phyloP scores from a whole-genome alignment of 2,888 invertebrate genomes.

The Criorhina ranunculi region DNA sequence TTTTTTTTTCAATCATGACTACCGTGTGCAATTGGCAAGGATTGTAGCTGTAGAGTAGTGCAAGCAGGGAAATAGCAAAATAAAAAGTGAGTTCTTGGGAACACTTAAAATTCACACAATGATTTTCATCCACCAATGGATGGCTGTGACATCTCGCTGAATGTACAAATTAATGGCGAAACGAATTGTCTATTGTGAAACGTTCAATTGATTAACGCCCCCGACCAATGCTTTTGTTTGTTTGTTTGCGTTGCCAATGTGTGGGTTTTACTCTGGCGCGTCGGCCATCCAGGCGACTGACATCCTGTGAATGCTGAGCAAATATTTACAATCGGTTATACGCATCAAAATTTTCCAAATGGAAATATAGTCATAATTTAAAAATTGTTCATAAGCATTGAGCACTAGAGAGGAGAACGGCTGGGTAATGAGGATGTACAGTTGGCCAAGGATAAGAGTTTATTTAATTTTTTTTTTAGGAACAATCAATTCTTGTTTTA shows the following conservation, averaged over 20 bases:
- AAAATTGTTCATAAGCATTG: constrained; percentile 2
- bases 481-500: background rate
- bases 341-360: constrained; percentile 42
- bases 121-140: constrained; percentile 52
- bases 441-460: background rate
- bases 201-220: constrained; percentile 55
- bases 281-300: constrained; percentile 6
- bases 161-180: constrained; percentile 68
- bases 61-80: background rate
- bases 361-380: constrained; percentile 33
- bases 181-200: constrained; percentile 66
- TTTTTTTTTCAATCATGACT: constrained; percentile 26
- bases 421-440: background rate
- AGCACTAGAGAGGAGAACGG: background rate
- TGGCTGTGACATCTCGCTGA: constrained; percentile 69
- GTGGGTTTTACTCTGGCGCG: constrained; percentile 14
- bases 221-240: constrained; percentile 4
- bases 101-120: constrained; percentile 62
- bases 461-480: background rate
- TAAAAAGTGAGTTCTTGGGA: constrained; percentile 6
- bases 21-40: constrained; percentile 27
- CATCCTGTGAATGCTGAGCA: constrained; percentile 25
- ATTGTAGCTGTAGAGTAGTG: background rate
- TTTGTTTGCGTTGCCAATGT: constrained; percentile 16
- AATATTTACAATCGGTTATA: constrained; percentile 35